These are phyloP conservation scores for Lasiurus borealis DNA, from an alignment of 2,113 vertebrate species.

Conservation along the genomic window DNA sequence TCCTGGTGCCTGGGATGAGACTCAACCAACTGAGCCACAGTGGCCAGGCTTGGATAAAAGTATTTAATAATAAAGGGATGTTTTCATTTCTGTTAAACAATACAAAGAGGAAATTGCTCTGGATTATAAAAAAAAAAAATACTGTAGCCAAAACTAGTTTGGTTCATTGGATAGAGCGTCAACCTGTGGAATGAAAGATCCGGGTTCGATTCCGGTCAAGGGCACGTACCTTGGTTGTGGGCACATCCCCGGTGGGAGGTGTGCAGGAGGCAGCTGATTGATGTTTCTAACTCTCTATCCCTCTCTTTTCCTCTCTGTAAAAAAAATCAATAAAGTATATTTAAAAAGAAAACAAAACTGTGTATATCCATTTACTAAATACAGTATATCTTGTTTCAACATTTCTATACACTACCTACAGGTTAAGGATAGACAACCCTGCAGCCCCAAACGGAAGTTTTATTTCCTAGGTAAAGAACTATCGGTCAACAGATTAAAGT, in stretches of 20 bases:
- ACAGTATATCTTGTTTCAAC: constrained; percentile 16
- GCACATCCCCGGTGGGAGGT: too few relatives aligned
- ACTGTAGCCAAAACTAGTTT: neutral
- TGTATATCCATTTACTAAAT: constrained; percentile 25
- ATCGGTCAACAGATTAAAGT: constrained; percentile 47
- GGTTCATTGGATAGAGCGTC: too few relatives aligned
- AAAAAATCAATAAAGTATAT: too few relatives aligned
- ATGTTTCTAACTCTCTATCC: too few relatives aligned
- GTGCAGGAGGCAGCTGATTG: too few relatives aligned
- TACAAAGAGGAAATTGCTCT: neutral
- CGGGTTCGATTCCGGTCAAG: too few relatives aligned
- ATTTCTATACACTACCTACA: constrained; percentile 29
- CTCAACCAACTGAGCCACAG: neutral
- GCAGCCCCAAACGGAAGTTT: constrained; percentile 22
- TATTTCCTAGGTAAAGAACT: constrained; percentile 45
- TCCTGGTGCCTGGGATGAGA: neutral
- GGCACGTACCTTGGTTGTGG: too few relatives aligned
- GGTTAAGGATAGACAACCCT: neutral
- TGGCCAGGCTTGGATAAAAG: neutral
- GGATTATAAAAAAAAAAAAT: constrained; percentile 51
- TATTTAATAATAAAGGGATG: constrained; percentile 15
- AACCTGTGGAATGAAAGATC: too few relatives aligned
- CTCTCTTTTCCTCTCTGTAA: too few relatives aligned
- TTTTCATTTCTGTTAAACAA: constrained; percentile 54
- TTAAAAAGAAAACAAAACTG: too few relatives aligned